Conservation (phyloP, 2,797 vertebrate species). For the Allobates femoralis region DNA sequence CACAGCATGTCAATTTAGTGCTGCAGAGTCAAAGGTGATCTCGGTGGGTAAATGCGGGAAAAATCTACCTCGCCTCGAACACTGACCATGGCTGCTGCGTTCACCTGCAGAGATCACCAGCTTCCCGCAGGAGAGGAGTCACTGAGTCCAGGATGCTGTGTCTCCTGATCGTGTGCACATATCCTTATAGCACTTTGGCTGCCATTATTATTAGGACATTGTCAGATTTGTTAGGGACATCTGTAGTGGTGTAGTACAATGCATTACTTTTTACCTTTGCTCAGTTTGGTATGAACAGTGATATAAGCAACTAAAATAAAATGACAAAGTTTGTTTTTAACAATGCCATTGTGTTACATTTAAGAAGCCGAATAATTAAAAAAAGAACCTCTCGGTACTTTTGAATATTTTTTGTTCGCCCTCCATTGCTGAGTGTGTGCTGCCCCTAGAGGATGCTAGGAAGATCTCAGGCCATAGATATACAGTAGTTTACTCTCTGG, state of each 20-base stretch:
- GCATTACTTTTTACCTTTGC: neutral
- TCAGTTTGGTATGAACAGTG: neutral
- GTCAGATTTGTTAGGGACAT: neutral
- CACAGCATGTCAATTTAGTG: too few relatives aligned
- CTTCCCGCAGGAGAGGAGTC: too few relatives aligned
- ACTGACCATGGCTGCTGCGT: too few relatives aligned
- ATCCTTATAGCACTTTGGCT: neutral
- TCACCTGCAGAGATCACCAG: too few relatives aligned
- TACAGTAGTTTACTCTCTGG: neutral
- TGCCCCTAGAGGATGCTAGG: constrained; percentile 1
- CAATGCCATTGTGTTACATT: neutral
- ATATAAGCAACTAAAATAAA: neutral
- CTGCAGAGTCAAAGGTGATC: too few relatives aligned
- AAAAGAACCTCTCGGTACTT: neutral
- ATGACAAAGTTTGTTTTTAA: neutral
- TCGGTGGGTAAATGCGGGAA: too few relatives aligned
- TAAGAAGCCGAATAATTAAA: neutral
- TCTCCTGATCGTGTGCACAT: too few relatives aligned
- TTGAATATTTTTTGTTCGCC: neutral
- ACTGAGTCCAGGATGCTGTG: too few relatives aligned
- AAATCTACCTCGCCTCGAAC: too few relatives aligned
- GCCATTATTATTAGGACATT: neutral
- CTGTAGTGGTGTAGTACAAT: neutral
- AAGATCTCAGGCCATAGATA: neutral
- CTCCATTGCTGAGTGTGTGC: neutral